Base-by-base conservation (phyloP, 2,113 vertebrate species). In the Oplegnathus fasciatus region DNA sequence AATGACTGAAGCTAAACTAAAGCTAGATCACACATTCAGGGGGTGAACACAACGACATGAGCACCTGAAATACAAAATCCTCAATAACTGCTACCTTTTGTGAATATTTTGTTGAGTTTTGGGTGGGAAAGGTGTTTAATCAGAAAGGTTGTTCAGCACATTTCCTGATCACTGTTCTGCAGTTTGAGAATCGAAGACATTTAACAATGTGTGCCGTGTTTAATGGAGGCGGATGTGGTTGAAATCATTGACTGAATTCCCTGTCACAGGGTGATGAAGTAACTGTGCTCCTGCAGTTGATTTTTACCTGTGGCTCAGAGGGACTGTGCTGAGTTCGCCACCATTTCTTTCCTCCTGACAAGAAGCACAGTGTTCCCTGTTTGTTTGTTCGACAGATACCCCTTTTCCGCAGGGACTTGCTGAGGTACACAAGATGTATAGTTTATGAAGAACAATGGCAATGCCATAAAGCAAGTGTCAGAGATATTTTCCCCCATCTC, bases 361-460 rank as follows among this genome's bases (percentile, higher is more conserved):
- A 69, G 71, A 75, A 69, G 70, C 78, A 74, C 55, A 75, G 34
- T 52, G 75, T 84, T 88, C 75, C 30, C 58, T 40, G 83, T 88
- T 69, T 86, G 73, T 90, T 90, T 86, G 74, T 79, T 85, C 46
- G n/a, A 90, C 71, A 82, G 61, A 77, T 77, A 28, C 17, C 57
- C 48, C 28, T 70, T 86, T 55, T 83, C 91, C 54, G 30, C 46
- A 20, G 86, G 87, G 86, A 84, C 61, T 30, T 9, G 30, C 82
- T 37, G 78, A 82, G 79, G 61, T 71, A 48, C 86, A 88, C 83
- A 82, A 86, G 84, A 86, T 82, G 58, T 80, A 83, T 74, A 62
- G 88, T 84, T 90, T 76, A 65, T 57, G 74, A 87, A 89, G 74
- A 91, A 89, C 87, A 87, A 82, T 85, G 65, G 67, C 42, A 46